Evolutionary conservation across 2,888 invertebrate genomes (phyloP).

Genomic region (Rhimphoctona megacephalus): DNA sequence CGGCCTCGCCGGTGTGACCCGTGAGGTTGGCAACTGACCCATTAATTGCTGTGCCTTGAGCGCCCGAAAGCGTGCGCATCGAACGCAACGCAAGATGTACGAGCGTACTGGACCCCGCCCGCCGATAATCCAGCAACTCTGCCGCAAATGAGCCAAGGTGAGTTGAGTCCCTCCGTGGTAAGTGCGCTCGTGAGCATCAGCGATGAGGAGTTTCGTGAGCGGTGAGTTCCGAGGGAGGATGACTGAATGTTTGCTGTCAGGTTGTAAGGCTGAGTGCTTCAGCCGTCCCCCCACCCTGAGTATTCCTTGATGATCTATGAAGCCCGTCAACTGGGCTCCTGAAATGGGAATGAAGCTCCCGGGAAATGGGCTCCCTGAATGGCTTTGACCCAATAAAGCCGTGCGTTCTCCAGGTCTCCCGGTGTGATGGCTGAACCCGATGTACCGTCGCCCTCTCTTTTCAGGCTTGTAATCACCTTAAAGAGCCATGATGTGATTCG

Average conservation of each 20-base stretch:
- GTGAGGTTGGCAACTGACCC: slow-evolving; percentile 72
- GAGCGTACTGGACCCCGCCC: slow-evolving; percentile 42
- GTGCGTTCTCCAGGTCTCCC: neutral
- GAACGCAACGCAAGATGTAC: slow-evolving; percentile 8
- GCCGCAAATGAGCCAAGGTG: slow-evolving; percentile 30
- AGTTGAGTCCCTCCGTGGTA: slow-evolving; percentile 51
- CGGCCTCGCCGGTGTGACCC: slow-evolving; percentile 37
- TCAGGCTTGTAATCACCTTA: neutral
- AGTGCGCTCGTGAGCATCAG: neutral
- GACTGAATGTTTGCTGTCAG: slow-evolving; percentile 9
- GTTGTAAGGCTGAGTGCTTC: slow-evolving; percentile 32
- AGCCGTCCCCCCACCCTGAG: slow-evolving; percentile 18
- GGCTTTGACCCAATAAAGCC: neutral
- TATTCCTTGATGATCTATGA: neutral
- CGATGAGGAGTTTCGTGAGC: neutral
- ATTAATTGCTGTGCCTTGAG: slow-evolving; percentile 69
- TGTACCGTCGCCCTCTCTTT: neutral
- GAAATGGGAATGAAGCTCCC: no score
- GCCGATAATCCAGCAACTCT: slow-evolving; percentile 40
- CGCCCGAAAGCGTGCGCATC: slow-evolving; percentile 39
- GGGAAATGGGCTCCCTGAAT: neutral
- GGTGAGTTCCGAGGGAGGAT: slow-evolving; percentile 1
- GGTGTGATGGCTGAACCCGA: neutral
- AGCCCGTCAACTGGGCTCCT: neutral
- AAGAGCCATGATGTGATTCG: slow-evolving; percentile 1